Conservation (phyloP, 64 coral and sea anemone species). For the Trachythela sp. region DNA sequence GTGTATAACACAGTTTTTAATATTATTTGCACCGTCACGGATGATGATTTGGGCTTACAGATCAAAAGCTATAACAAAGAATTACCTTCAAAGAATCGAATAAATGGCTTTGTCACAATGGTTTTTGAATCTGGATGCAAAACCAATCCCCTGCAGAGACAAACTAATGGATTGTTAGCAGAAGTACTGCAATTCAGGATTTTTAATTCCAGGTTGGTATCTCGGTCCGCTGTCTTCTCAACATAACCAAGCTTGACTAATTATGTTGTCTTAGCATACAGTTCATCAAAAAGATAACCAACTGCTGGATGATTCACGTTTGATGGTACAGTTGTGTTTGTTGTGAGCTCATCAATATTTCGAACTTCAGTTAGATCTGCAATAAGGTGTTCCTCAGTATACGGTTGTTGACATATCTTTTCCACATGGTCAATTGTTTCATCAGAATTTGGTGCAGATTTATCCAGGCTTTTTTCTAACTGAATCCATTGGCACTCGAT, state of each 20-base stretch:
- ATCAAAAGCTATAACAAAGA: too few relatives aligned
- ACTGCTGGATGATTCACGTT: background rate
- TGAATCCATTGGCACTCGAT: background rate
- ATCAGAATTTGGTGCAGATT: background rate
- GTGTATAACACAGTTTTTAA: too few relatives aligned
- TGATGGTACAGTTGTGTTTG: background rate
- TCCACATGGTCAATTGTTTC: background rate
- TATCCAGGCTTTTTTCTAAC: background rate
- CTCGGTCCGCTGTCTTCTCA: background rate
- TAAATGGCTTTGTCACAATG: background rate
- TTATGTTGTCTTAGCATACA: background rate
- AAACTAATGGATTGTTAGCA: background rate
- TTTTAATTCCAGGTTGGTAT: background rate
- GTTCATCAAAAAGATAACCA: background rate
- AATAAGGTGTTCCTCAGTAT: background rate
- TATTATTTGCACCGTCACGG: too few relatives aligned
- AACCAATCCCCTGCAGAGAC: background rate
- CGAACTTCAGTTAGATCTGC: background rate
- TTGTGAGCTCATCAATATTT: background rate
- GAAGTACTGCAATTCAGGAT: background rate
- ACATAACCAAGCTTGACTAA: background rate
- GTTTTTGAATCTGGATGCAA: background rate
- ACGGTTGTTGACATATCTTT: background rate
- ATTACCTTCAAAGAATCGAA: background rate
- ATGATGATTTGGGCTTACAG: too few relatives aligned